Conservation (phyloP, 30 jellyfish, hydroid and myxozoan species). For the Pelagia noctiluca region DNA sequence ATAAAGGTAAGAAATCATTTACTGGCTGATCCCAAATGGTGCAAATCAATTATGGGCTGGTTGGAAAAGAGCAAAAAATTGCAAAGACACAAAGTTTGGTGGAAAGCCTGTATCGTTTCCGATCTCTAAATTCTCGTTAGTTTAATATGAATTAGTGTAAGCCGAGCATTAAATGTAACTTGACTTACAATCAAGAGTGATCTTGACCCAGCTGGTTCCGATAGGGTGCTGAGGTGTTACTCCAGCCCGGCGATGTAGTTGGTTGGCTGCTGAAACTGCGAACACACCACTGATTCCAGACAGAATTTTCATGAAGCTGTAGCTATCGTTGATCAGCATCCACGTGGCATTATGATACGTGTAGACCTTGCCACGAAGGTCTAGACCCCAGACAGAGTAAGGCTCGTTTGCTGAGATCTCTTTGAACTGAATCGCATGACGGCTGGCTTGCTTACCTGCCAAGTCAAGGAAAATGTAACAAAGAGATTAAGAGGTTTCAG, state of each 20-base stretch:
- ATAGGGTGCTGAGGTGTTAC: slow-evolving; percentile 31
- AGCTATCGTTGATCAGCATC: slow-evolving; percentile 34
- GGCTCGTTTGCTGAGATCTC: slow-evolving; percentile 20
- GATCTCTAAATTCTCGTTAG: too few species aligned
- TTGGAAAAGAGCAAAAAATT: too few species aligned
- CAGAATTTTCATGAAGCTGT: neutral
- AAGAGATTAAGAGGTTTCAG: too few species aligned
- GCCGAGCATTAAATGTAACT: neutral
- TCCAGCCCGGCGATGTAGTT: slow-evolving; percentile 25
- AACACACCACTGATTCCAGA: slow-evolving; percentile 44
- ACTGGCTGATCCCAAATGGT: too few species aligned
- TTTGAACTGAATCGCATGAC: slow-evolving; percentile 12
- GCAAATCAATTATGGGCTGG: too few species aligned
- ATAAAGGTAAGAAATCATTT: too few species aligned
- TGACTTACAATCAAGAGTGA: neutral
- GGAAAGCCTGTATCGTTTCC: too few species aligned
- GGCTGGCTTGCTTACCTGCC: slow-evolving; percentile 44
- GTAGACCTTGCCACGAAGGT: slow-evolving; percentile 17
- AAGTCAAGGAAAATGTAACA: too few species aligned
- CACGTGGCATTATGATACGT: slow-evolving; percentile 47
- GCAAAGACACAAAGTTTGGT: too few species aligned
- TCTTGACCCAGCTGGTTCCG: slow-evolving; percentile 22
- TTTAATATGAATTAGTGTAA: too few species aligned
- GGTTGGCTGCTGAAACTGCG: slow-evolving; percentile 13
- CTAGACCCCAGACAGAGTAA: slow-evolving; percentile 54